Base-by-base conservation (phyloP, 2,797 vertebrate genomes). In the Propithecus deckenii region DNA sequence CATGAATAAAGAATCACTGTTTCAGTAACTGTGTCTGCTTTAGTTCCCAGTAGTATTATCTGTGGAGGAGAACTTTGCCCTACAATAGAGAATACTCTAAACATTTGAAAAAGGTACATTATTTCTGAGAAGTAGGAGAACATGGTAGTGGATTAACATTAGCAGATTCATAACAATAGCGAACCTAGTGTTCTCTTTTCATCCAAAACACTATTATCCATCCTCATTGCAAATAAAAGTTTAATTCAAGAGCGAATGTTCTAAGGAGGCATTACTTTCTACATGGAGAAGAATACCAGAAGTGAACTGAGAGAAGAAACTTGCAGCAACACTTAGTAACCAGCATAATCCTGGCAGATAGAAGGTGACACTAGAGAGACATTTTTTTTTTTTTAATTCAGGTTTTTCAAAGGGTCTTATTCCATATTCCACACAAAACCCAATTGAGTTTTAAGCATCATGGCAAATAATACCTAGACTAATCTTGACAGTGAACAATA, bases 1-100 rank as follows among this genome's bases (percentile, higher is more conserved):
- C 69, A 76, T 96, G 80, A 97, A 94, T 96, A 95, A 97, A 86
- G 46, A 75, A 91, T 95, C 14, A 59, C 43, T 38, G 55, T 79
- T 81, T 89, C 57, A 96, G 79, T 76, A 84, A 89, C 35, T 95
- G 7, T 79, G 32, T 87, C 79, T 94, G 32, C 50, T 96, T 84
- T 96, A 55, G 23, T 95, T 96, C 67, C 50, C 41, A 84, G 14
- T 32, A 79, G 69, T 85, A 61, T 87, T 92, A 96, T 86, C 32
- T 94, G 22, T 81, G 41, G 76, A 95, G 48, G 41, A 96, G 76
- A 79, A 41, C 65, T 96, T 92, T 96, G 32, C 89, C 35, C 18
- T 72, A 50, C 67, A 74, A 79, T 25, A 83, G 63, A 94, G 7
- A 90, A 92, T 94, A 72, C 30, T 63, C 38, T 83, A 79, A 79